Conservation (phyloP, 2,113 vertebrate species). For the Balaeniceps rex region DNA sequence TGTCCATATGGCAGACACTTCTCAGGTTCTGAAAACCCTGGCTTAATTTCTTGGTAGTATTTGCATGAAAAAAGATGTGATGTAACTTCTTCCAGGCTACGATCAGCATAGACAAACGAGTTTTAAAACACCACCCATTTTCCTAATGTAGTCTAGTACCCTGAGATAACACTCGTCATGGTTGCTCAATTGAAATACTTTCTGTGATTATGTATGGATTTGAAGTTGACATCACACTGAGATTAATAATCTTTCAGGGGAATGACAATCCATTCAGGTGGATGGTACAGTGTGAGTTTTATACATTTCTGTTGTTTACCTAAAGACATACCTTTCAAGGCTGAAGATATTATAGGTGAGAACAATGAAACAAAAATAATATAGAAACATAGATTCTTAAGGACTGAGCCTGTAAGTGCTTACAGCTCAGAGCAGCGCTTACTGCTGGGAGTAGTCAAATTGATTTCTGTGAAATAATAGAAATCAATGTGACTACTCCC, state of each 20-base stretch:
- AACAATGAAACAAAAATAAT: neutral
- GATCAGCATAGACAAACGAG: neutral
- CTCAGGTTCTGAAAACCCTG: neutral
- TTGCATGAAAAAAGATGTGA: neutral
- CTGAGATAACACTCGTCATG: neutral
- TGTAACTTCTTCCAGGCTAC: neutral
- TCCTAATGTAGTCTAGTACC: neutral
- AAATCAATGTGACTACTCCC: neutral
- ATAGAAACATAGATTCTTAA: neutral
- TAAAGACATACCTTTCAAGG: neutral
- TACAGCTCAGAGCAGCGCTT: neutral
- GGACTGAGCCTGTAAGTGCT: neutral
- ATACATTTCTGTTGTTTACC: neutral
- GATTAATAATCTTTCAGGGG: neutral
- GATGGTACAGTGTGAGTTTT: neutral
- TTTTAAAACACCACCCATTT: neutral
- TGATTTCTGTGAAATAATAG: slow-evolving; percentile 1
- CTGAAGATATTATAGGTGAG: neutral
- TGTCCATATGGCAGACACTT: neutral
- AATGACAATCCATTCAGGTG: neutral
- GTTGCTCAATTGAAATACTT: neutral
- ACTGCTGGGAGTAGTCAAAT: neutral
- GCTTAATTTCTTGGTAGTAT: neutral
- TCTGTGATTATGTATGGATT: neutral
- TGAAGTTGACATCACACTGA: neutral